phyloP scores from a whole-genome alignment of 2,888 invertebrate genomes.

The Opisthograptis luteolata region DNA sequence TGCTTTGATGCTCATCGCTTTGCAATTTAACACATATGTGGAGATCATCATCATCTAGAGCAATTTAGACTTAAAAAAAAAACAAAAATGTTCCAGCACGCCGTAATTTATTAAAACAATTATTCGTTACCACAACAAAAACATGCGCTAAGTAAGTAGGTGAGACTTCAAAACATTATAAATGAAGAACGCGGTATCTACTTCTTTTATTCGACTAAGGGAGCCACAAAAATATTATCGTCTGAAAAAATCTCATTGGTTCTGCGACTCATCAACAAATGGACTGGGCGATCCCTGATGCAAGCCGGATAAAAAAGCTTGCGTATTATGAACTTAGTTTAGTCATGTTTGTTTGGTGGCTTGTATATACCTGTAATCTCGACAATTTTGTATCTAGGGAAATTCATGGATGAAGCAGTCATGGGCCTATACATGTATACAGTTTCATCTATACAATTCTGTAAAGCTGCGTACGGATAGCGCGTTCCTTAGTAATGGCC shows the following conservation, averaged over 20 bases:
- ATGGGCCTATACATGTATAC: no score
- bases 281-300: slow-evolving; percentile 23
- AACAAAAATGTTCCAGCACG: no score
- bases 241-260: slow-evolving; percentile 23
- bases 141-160: background rate
- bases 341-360: background rate
- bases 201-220: slow-evolving; percentile 10
- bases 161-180: background rate
- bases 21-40: no score
- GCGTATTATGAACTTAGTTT: slow-evolving; percentile 1
- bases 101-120: no score
- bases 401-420: background rate
- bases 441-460: no score
- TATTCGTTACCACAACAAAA: background rate
- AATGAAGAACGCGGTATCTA: slow-evolving; percentile 2
- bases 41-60: no score
- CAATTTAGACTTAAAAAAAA: no score
- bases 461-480: no score
- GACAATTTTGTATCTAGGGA: background rate
- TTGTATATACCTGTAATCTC: background rate
- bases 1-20: no score
- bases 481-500: no score
- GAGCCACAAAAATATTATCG: slow-evolving; percentile 26
- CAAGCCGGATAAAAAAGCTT: slow-evolving; percentile 9
- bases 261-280: slow-evolving; percentile 35